Evolutionary conservation across 2,113 vertebrate species (phyloP).

Genomic region (Vidua chalybeata): DNA sequence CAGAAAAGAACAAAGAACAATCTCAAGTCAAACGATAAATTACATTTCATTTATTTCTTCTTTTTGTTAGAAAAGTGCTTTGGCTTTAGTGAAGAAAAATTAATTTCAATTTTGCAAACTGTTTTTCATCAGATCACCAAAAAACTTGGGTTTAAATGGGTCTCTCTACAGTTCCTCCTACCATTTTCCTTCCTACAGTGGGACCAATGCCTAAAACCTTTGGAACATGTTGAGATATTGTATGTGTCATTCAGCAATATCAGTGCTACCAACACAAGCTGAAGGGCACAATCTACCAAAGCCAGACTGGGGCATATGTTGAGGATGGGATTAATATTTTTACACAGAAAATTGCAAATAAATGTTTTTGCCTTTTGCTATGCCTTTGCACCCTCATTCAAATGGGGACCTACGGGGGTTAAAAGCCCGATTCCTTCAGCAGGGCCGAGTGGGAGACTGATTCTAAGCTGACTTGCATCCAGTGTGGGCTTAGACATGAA

Average conservation of each 20-base stretch:
- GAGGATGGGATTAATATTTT: not conserved
- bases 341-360: not conserved
- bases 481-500: not conserved
- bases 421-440: not conserved
- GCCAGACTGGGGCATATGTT: rapidly evolving
- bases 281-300: not conserved
- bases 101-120: not conserved
- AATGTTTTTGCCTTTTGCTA: not conserved
- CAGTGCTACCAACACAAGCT: not conserved
- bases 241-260: not conserved
- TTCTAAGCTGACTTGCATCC: not conserved
- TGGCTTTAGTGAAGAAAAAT: not conserved
- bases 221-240: not conserved
- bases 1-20: not conserved
- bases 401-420: not conserved
- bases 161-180: not conserved
- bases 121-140: not conserved
- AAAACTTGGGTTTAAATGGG: not conserved
- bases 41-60: not conserved
- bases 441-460: not conserved
- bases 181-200: not conserved
- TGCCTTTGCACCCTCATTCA: too few relatives aligned
- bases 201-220: not conserved
- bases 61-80: not conserved
- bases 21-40: not conserved